These are phyloP conservation scores for Eufriesea mexicana DNA, from an alignment of 1,140 invertebrate species.

Conservation along the genomic window DNA sequence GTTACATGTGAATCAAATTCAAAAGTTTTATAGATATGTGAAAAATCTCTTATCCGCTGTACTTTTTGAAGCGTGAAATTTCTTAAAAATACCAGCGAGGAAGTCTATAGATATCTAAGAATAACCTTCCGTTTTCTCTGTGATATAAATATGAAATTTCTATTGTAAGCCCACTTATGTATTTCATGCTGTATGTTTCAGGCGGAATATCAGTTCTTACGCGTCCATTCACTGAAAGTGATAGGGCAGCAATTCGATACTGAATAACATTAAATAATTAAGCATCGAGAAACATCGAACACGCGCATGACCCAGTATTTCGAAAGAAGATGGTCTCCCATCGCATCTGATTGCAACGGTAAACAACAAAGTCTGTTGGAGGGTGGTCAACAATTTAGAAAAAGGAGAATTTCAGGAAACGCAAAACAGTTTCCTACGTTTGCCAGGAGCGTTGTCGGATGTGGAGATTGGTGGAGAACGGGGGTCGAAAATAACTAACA, in stretches of 20 bases:
- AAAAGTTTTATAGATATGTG: not conserved
- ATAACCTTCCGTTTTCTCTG: constrained; percentile 15
- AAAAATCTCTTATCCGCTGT: not conserved
- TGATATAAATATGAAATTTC: constrained; percentile 24
- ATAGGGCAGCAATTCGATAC: not conserved
- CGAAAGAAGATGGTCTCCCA: not conserved
- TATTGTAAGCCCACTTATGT: not conserved
- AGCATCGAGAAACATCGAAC: not conserved
- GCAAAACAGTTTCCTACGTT: constrained; percentile 53
- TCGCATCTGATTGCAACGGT: not conserved
- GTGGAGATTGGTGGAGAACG: constrained; percentile 19
- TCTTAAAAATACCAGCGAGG: constrained; percentile 19
- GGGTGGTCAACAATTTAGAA: constrained; percentile 32
- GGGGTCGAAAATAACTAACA: constrained; percentile 68
- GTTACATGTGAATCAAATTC: too few relatives aligned
- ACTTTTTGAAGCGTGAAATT: constrained; percentile 10
- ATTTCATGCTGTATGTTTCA: too few relatives aligned
- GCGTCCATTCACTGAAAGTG: not conserved
- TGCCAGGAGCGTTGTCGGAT: constrained; percentile 54
- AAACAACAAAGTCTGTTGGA: not conserved
- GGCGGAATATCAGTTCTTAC: not conserved
- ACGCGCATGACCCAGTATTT: not conserved
- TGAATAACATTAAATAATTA: not conserved
- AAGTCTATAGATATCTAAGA: constrained; percentile 16
- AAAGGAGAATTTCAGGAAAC: constrained; percentile 47